Base-by-base conservation (phyloP, 2,888 invertebrate species). In the Melikaiella ostensackeni region DNA sequence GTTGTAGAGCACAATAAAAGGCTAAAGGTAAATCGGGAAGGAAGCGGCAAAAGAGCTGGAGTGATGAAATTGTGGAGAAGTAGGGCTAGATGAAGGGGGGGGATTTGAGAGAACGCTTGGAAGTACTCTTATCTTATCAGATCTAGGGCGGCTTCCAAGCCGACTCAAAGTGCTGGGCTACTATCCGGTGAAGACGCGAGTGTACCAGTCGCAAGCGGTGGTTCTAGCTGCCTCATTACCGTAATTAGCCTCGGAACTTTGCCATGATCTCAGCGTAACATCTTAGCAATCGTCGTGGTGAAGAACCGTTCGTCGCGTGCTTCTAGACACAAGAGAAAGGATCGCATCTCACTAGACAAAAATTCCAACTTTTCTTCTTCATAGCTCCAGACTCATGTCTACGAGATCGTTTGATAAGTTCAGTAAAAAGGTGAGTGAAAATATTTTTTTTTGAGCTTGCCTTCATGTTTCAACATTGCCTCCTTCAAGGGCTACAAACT, bases 181-280 rank as follows among this genome's bases (percentile, higher is more conserved):
- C 77, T n/a, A n/a, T n/a, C n/a, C n/a, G n/a, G n/a, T n/a, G n/a
- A 61, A 70, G 77, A 75, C 75, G 75, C 76, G 78, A 30, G 70
- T 74, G 50, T 74, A 77, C 77, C 79, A 80, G 81, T 79, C 63
- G 77, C 76, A 75, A 77, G 77, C 80, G 70, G 81, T 81, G 79
- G 74, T 78, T 79, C 77, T 79, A 82, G 83, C 80, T 81, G 81
- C 80, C 81, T 84, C 84, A 84, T 84, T 84, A 84, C 81, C 80
- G 84, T 84, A 84, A 84, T 84, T 84, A 84, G 81, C 81, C 82
- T 79, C 79, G 74, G 80, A 80, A 81, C 81, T 81, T 80, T 79
- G 75, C 83, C 82, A 73, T 66, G 80, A 83, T 83, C 82, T 81
- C 80, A 75, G 77, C 80, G 78, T 77, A 82, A 78, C 82, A 82